Evolutionary conservation across 2,888 invertebrate genomes (phyloP).

Genomic region (Acanthosepion lycidas): DNA sequence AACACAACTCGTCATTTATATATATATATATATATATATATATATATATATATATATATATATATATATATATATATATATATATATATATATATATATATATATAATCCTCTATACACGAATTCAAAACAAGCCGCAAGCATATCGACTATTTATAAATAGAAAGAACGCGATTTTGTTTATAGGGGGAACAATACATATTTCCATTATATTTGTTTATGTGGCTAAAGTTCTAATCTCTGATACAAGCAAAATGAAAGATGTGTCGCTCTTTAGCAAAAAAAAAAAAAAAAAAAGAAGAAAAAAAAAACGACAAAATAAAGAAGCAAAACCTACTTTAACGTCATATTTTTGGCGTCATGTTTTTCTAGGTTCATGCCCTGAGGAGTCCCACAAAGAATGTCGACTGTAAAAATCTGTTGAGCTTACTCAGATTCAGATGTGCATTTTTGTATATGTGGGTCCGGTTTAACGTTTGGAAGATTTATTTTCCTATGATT

Average conservation of each 20-base stretch:
- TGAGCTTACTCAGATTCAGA: too few relatives aligned
- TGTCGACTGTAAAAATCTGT: neutral
- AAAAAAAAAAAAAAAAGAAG: too few relatives aligned
- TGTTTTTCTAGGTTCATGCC: neutral
- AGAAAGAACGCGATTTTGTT: neutral
- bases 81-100: neutral
- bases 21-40: neutral
- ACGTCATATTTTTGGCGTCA: neutral
- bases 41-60: neutral
- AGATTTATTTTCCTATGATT: too few relatives aligned
- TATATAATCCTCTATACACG: neutral
- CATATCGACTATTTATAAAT: neutral
- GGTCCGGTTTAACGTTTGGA: too few relatives aligned
- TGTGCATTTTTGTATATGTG: too few relatives aligned
- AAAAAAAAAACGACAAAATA: too few relatives aligned
- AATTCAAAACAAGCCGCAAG: neutral
- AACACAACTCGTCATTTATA: neutral
- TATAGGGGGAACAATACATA: neutral
- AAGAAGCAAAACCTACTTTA: neutral
- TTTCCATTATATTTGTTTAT: neutral
- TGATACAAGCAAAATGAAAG: neutral
- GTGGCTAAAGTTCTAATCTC: neutral
- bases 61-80: neutral
- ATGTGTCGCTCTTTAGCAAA: neutral
- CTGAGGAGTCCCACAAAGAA: neutral